Percentiles rank a stretch among this genome's conserved stretches.
These are phyloP conservation scores for Amphilophus citrinellus DNA, from an alignment of 2,113 vertebrate species.

Conservation along the genomic window DNA sequence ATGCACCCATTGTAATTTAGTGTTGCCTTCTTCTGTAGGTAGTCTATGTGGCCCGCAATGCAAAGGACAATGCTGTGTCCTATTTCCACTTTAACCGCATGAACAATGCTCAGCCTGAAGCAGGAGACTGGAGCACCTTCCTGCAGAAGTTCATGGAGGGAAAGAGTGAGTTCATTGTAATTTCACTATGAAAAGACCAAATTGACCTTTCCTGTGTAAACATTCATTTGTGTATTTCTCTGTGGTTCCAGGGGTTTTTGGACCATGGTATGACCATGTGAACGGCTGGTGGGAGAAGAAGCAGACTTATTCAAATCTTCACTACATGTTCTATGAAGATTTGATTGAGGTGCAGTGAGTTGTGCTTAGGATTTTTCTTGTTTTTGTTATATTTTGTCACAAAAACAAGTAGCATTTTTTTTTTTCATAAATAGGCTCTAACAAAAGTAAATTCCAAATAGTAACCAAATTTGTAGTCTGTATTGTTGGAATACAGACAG, in stretches of 20 bases:
- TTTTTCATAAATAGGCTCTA: no score
- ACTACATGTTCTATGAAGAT: conserved; percentile 86
- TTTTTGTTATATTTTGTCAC: no score
- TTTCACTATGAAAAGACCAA: neutral
- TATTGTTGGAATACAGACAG: no score
- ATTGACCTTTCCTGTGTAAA: neutral
- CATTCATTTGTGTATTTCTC: neutral
- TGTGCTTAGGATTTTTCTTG: neutral
- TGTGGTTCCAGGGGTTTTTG: conserved; percentile 73
- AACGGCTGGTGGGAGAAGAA: conserved; percentile 86
- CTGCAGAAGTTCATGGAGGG: conserved; percentile 82
- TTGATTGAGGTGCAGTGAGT: conserved; percentile 72
- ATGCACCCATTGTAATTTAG: no score
- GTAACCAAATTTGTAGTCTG: no score
- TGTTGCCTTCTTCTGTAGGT: conserved; percentile 69
- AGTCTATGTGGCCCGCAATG: conserved; percentile 87
- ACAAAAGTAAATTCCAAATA: no score
- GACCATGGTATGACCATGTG: conserved; percentile 86
- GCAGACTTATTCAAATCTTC: conserved; percentile 62
- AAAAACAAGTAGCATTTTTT: no score
- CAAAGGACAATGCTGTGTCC: conserved; percentile 88
- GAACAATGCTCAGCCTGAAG: conserved; percentile 79
- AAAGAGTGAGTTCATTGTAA: conserved; percentile 57
- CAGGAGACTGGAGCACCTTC: conserved; percentile 83
- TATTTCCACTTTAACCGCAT: conserved; percentile 89